Conservation (phyloP, 2,113 vertebrate species). For the Camelus dromedarius region DNA sequence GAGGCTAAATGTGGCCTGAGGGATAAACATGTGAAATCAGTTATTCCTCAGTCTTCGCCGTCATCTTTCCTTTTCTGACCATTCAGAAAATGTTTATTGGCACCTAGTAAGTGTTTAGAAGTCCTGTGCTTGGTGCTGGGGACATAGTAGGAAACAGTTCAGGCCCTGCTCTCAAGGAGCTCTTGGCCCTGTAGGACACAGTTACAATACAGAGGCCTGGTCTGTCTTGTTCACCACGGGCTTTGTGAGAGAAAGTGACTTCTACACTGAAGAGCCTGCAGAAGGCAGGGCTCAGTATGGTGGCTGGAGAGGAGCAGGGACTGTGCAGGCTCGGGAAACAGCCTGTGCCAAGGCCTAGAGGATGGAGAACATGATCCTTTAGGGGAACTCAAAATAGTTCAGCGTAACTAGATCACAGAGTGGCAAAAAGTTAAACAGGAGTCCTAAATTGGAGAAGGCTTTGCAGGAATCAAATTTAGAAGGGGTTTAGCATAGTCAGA, state of each 20-base stretch:
- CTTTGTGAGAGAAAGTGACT: background rate
- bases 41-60: background rate
- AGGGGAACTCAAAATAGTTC: background rate
- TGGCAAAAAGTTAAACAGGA: background rate
- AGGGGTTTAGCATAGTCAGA: background rate
- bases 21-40: background rate
- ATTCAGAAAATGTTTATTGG: background rate
- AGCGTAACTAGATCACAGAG: background rate
- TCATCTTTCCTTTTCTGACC: background rate
- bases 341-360: background rate
- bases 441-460: background rate
- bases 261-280: background rate
- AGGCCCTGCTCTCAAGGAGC: background rate
- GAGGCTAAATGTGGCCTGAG: background rate
- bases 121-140: background rate
- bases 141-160: background rate
- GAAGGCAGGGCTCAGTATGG: background rate
- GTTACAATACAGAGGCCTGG: background rate
- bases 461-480: background rate
- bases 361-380: background rate
- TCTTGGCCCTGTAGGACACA: background rate
- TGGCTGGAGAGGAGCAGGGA: background rate
- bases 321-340: background rate
- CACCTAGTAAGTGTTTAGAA: background rate
- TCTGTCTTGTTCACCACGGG: background rate